Base-by-base conservation (phyloP, 2,888 invertebrate species). In the Azorinus chamasolen region DNA sequence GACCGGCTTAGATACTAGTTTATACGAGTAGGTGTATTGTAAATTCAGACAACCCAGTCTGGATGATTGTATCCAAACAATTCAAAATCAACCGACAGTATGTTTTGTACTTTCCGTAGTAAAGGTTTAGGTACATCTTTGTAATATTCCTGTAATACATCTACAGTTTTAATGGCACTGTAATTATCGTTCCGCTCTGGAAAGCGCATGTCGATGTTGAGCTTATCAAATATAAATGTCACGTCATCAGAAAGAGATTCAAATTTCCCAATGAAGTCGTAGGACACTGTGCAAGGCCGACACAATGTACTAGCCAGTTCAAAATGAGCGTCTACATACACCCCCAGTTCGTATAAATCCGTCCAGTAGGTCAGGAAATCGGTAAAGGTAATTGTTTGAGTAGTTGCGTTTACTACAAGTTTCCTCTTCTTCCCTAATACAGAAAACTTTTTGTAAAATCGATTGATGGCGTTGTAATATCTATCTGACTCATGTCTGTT, bases 201-300 rank as follows among this genome's bases (percentile, higher is more conserved):
- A 59, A 90, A 90, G 32, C 77, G 64, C 8, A 89, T 73, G 20
- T 81, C 79, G 1, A 87, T 82, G 0, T 73, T 74, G 14, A 90
- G 69, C 25, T 78, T 61, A 6, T 83, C 54, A 24, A 91, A 83
- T 24, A 91, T 86, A 45, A 79, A 94, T 3, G 95, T 94, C 0
- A 97, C 95, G 91, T 98, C 98, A 89, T 96, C 96, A 37, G 96
- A 94, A 8, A 98, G 93, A 0, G 96, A 96, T 91, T 97, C 97
- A 93, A 97, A 97, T 94, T 97, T 97, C 88, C 97, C 97, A 82
- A 98, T 95, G 90, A 97, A 95, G 90, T 96, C 96, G 92, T 97
- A 98, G 89, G 96, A 96, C 80, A 98, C 95, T 25, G 95, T 93
- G 91, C 98, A 98, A 0, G 98, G 98, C 90, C 96, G 95, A 92